Evolutionary conservation across 2,888 invertebrate genomes (phyloP), one percentile per base, ranked within the genome.

Genomic region (Agrypnus murinus): DNA sequence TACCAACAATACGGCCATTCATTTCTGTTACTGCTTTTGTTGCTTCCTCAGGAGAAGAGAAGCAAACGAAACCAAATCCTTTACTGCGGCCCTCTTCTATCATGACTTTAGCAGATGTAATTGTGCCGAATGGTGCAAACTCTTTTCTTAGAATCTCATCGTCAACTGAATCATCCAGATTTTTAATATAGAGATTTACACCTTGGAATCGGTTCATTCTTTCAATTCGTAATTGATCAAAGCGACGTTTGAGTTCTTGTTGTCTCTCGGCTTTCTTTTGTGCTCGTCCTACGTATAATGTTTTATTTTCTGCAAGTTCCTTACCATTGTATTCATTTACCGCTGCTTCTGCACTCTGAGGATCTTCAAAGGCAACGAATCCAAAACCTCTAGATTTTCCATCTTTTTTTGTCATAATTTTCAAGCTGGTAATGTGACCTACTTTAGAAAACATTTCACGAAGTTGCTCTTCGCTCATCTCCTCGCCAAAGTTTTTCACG

Each of bases 21-120:
- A 99, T 96, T 86, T 99, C 99, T 5, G 98, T 99, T 0, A 99
- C 98, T 58, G 99, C 99, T 85, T 98, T 98, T 1, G 99, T 99
- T 9, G 99, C 99, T 87, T 99, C 99, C 85, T 98, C 98, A 0
- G 98, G 96, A 12, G 96, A 93, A 69, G 96, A 96, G 85, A 99
- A 99, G 88, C 99, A 99, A 17, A 99, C 99, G 86, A 99, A 99
- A 31, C 99, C 99, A 86, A 99, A 99, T 66, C 99, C 99, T 86
- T 95, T 96, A 84, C 95, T 95, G 75, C 96, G 92, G 2, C 96
- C 96, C 83, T 96, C 96, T 84, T 97, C 97, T 85, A 95, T 89
- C 97, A 98, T 98, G 0, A 97, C 95, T 91, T 99, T 99, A 15
- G 99, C 99, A 74, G 98, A 98, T 59, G 99, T 99, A 76, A 99